Percentiles rank a stretch among this genome's conserved stretches.
Evolutionary conservation across 2,888 invertebrate species (phyloP).

Genomic region (Limenitis camilla): DNA sequence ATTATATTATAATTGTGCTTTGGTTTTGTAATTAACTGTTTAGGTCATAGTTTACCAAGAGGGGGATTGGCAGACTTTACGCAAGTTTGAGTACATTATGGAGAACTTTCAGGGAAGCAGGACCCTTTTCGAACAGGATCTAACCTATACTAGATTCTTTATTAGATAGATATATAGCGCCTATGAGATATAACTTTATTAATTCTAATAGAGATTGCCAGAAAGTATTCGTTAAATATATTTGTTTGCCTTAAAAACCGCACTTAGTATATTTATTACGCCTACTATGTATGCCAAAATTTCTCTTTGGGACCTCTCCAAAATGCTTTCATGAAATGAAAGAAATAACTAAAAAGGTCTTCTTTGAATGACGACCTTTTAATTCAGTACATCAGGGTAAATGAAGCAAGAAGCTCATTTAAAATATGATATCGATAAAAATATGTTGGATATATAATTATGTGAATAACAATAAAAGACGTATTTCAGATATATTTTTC

Average conservation of each 20-base stretch:
- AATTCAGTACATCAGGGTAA: not conserved
- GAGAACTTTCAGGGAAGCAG: too few relatives aligned
- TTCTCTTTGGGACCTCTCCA: slow-evolving; percentile 9
- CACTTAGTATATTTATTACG: not conserved
- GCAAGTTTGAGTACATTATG: too few relatives aligned
- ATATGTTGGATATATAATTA: too few relatives aligned
- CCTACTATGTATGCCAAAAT: slow-evolving; percentile 9
- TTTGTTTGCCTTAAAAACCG: not conserved
- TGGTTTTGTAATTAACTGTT: too few relatives aligned
- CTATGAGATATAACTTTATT: not conserved
- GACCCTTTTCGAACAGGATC: too few relatives aligned
- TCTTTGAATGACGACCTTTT: slow-evolving; percentile 1
- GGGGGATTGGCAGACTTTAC: too few relatives aligned
- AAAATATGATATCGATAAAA: too few relatives aligned
- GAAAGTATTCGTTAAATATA: not conserved
- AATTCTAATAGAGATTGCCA: not conserved
- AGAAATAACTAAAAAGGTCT: slow-evolving; percentile 2
- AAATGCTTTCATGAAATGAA: slow-evolving; percentile 6
- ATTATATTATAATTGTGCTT: too few relatives aligned
- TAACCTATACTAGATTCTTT: too few relatives aligned
- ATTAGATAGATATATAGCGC: not conserved
- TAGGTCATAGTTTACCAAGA: too few relatives aligned
- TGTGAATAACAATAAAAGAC: too few relatives aligned
- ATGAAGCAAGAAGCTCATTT: not conserved
- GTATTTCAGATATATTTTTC: too few relatives aligned